These are phyloP conservation scores for Phrynocephalus guinanensis DNA, from an alignment of 2,797 vertebrate genomes.

Conservation along the genomic window DNA sequence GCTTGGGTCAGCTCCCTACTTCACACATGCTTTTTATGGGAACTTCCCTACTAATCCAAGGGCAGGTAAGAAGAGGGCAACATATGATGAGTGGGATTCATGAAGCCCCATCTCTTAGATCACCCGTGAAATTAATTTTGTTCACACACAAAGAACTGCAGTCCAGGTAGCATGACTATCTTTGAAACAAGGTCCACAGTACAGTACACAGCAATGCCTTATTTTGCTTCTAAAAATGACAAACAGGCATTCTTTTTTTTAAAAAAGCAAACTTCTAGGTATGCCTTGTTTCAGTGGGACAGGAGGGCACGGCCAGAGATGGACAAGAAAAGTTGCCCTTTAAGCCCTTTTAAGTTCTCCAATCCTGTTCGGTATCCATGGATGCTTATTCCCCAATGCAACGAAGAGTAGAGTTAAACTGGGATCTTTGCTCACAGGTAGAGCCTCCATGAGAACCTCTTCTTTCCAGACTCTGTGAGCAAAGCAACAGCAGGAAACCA, in stretches of 20 bases:
- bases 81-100: too few relatives aligned
- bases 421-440: too few relatives aligned
- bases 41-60: background rate
- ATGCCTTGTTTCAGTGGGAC: too few relatives aligned
- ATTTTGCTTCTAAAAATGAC: background rate
- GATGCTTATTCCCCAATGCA: too few relatives aligned
- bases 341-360: too few relatives aligned
- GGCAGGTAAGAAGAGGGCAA: background rate
- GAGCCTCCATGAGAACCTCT: too few relatives aligned
- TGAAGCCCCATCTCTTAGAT: background rate
- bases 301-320: background rate
- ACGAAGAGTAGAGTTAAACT: too few relatives aligned
- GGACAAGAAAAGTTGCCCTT: background rate
- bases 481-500: background rate
- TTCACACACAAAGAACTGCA: background rate
- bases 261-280: background rate
- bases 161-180: background rate
- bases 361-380: too few relatives aligned
- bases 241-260: background rate
- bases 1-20: background rate
- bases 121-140: background rate
- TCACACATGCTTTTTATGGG: background rate
- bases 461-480: too few relatives aligned
- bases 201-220: background rate
- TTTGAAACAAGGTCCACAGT: background rate